Conservation (phyloP, 2,888 invertebrate genomes). For the Ophion ventricosus region DNA sequence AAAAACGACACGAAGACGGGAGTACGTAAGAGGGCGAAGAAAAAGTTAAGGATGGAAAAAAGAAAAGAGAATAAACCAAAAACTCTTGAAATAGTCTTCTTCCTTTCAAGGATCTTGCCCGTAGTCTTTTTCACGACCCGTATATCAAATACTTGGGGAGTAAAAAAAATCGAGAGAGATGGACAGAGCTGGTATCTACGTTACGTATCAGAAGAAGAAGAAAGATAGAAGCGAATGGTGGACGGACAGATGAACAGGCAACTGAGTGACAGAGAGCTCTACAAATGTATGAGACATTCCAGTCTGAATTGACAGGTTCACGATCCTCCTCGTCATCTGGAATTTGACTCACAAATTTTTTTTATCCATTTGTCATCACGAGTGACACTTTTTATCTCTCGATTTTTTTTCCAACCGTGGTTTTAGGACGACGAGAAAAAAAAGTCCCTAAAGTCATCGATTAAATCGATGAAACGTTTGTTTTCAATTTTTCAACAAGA, state of each 20-base stretch:
- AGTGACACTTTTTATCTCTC: neutral
- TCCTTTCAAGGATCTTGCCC: slow-evolving; percentile 34
- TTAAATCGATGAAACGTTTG: neutral
- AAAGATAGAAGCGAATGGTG: slow-evolving; percentile 17
- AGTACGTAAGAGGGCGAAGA: neutral
- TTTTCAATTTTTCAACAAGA: neutral
- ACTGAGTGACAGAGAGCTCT: slow-evolving; percentile 24
- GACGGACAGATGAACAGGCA: neutral
- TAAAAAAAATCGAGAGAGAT: slow-evolving; percentile 11
- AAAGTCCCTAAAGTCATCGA: neutral
- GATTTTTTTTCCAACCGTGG: neutral
- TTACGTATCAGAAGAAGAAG: slow-evolving; percentile 20
- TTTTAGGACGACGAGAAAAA: neutral
- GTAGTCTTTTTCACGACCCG: slow-evolving; percentile 37
- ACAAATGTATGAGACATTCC: slow-evolving; percentile 21
- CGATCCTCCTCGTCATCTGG: neutral
- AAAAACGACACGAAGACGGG: slow-evolving; percentile 23
- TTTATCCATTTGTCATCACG: neutral
- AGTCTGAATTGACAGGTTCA: neutral
- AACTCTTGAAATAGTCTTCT: slow-evolving; percentile 26
- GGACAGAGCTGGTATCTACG: slow-evolving; percentile 20
- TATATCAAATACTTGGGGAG: slow-evolving; percentile 45
- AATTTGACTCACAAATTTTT: slow-evolving; percentile 8
- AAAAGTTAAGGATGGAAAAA: slow-evolving; percentile 8
- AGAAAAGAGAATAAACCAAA: slow-evolving; percentile 3